A percentile compares a stretch with the other conserved stretches of the same genome.
Conservation (phyloP, 2,797 vertebrate genomes). For the Bufotes viridis region DNA sequence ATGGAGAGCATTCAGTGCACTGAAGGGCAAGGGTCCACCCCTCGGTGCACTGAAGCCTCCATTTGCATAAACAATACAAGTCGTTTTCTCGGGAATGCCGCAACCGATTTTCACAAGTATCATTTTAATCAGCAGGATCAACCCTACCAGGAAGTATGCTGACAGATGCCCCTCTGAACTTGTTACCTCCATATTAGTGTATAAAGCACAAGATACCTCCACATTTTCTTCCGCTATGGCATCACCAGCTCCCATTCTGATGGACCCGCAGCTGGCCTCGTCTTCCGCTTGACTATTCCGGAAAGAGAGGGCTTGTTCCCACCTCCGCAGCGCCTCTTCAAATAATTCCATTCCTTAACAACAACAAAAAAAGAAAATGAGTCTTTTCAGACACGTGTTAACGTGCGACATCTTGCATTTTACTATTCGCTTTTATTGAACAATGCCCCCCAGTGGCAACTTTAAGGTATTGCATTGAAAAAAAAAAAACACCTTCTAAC, state of each 20-base stretch:
- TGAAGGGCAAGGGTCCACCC: no score
- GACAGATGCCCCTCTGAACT: no score
- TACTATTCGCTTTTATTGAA: background rate
- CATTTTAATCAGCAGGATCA: no score
- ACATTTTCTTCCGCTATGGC: slow-evolving; percentile 89
- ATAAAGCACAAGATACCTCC: slow-evolving; percentile 76
- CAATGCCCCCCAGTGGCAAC: background rate
- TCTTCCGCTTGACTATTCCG: slow-evolving; percentile 85
- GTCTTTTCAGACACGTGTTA: background rate
- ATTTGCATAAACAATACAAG: no score
- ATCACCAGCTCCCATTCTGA: slow-evolving; percentile 89
- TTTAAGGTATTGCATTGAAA: background rate
- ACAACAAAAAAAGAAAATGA: background rate
- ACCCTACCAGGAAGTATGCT: no score
- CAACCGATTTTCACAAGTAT: no score
- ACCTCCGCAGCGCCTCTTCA: slow-evolving; percentile 90
- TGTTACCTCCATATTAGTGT: no score
- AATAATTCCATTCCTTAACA: slow-evolving; percentile 93
- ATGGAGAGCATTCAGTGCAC: no score
- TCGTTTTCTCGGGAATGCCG: no score
- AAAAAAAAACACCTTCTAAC: background rate
- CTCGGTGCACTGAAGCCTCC: no score
- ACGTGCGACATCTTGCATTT: background rate
- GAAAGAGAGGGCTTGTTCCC: slow-evolving; percentile 94
- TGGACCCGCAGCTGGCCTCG: slow-evolving; percentile 80